These are phyloP conservation scores for Myotis findleyi DNA, from an alignment of 2,797 vertebrate genomes.

Conservation along the genomic window DNA sequence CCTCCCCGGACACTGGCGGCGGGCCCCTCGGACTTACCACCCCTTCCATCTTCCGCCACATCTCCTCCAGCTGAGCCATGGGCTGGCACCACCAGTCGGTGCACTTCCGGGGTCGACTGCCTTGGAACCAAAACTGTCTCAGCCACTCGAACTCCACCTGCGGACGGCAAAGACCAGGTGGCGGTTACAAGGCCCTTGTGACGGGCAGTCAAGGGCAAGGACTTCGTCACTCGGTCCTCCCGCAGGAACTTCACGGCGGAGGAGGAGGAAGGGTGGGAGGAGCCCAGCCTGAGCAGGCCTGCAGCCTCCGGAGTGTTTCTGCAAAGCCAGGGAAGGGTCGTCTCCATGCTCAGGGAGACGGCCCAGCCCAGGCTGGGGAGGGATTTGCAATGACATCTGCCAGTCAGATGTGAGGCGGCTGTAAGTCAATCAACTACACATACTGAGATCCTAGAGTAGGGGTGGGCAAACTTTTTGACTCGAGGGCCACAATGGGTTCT, in stretches of 20 bases:
- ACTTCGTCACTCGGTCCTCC: neutral
- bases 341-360: neutral
- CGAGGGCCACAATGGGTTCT: too few species aligned
- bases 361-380: neutral
- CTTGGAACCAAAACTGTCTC: conserved; percentile 99
- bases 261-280: neutral
- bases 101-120: conserved; percentile 93
- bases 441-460: neutral
- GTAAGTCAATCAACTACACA: neutral
- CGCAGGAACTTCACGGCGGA: neutral
- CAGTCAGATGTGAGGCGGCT: neutral
- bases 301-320: conserved; percentile 25
- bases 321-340: neutral
- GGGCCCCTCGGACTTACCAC: conserved; percentile 89
- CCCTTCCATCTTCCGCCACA: conserved; percentile 96
- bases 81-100: conserved; percentile 96
- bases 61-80: conserved; percentile 93
- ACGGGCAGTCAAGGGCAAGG: neutral
- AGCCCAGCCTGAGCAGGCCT: neutral
- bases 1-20: accelerated
- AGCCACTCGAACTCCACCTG: conserved; percentile 99
- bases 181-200: neutral
- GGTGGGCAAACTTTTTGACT: too few species aligned
- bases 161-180: conserved; percentile 37
- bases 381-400: neutral